These are phyloP conservation scores for Phalacrocorax carbo DNA, from an alignment of 2,113 vertebrate species.

Conservation along the genomic window DNA sequence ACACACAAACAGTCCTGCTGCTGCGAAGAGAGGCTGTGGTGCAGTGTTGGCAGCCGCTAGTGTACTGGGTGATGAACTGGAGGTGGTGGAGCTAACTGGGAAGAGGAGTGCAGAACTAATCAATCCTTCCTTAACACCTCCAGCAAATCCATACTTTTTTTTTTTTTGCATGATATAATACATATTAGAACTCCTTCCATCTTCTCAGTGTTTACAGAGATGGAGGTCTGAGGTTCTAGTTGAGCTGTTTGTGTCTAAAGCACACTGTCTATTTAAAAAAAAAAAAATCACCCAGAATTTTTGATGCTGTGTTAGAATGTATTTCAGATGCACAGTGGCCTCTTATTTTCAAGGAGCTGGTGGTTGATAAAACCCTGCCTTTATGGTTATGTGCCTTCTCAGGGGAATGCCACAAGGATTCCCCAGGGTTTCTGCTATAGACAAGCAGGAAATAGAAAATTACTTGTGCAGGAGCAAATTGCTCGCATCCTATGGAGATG, in stretches of 20 bases:
- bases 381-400: neutral
- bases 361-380: neutral
- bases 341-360: neutral
- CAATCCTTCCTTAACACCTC: neutral
- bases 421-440: constrained; percentile 6
- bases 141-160: neutral
- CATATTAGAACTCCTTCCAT: neutral
- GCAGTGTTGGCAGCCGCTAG: neutral
- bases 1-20: neutral
- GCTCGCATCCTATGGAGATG: constrained; percentile 26
- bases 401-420: constrained; percentile 31
- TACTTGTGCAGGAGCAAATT: constrained; percentile 30
- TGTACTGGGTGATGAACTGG: neutral
- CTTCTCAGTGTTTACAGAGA: neutral
- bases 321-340: neutral
- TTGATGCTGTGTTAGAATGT: neutral
- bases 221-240: neutral
- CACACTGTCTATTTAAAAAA: neutral
- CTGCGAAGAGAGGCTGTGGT: neutral
- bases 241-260: neutral
- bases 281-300: neutral
- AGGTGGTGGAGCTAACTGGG: neutral
- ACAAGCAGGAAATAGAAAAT: constrained; percentile 47
- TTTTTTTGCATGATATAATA: neutral
- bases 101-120: neutral